Percentiles rank a stretch among this genome's conserved stretches.
Evolutionary conservation across 2,113 vertebrate species (phyloP).

Genomic region (Monopterus albus): DNA sequence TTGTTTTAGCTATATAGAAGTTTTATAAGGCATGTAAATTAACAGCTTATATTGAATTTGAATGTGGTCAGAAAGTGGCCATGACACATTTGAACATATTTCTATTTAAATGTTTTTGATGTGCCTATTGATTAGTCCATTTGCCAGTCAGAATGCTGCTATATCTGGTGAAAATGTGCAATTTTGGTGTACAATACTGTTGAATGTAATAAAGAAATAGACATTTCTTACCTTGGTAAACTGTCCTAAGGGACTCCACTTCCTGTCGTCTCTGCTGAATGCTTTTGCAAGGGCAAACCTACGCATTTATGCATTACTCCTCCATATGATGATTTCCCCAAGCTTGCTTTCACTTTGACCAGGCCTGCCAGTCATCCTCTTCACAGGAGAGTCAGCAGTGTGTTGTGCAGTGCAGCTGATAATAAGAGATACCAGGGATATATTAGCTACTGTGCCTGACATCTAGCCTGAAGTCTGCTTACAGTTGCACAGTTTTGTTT

Average conservation of each 20-base stretch:
- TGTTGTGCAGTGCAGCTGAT: neutral
- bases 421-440: neutral
- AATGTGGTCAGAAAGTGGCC: conserved; percentile 39
- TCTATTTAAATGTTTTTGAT: conserved; percentile 72
- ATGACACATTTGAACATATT: conserved; percentile 52
- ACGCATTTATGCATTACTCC: conserved; percentile 12
- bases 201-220: conserved; percentile 83
- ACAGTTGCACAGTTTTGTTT: conserved; percentile 5
- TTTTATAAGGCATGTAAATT: conserved; percentile 73
- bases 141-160: conserved; percentile 84
- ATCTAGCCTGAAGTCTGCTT: neutral
- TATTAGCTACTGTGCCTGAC: neutral
- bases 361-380: neutral
- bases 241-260: conserved; percentile 49
- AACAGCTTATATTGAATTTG: conserved; percentile 55
- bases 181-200: conserved; percentile 82
- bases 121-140: conserved; percentile 78
- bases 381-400: neutral
- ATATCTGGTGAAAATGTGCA: conserved; percentile 84
- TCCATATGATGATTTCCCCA: neutral
- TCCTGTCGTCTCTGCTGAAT: conserved; percentile 52
- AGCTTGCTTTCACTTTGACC: neutral
- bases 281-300: neutral
- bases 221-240: conserved; percentile 82
- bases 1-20: conserved; percentile 42